These are phyloP conservation scores for Scophthalmus maximus DNA, from an alignment of 2,113 vertebrate genomes.

Conservation along the genomic window DNA sequence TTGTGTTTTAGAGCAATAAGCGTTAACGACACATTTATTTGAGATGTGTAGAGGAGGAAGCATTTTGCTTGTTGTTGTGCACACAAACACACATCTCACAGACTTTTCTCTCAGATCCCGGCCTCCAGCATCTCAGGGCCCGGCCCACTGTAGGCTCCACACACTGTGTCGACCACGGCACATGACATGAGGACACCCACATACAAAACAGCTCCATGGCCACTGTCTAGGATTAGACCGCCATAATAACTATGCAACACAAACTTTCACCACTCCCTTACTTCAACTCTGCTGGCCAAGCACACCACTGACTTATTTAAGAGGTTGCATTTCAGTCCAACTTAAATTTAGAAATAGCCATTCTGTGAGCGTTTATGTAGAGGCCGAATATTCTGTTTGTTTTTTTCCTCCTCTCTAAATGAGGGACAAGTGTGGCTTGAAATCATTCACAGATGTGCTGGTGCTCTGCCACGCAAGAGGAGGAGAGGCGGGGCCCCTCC, in stretches of 20 bases:
- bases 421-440: constrained; percentile 62
- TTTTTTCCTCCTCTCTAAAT: constrained; percentile 31
- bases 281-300: constrained; percentile 33
- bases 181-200: constrained; percentile 48
- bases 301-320: constrained; percentile 55
- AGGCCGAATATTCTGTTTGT: constrained; percentile 49
- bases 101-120: constrained; percentile 2
- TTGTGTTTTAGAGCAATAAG: constrained; percentile 22
- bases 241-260: constrained; percentile 68
- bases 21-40: background rate
- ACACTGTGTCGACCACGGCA: constrained; percentile 31
- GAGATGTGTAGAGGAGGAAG: background rate
- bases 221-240: constrained; percentile 63
- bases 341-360: constrained; percentile 62
- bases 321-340: constrained; percentile 52
- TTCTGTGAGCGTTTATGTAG: constrained; percentile 36
- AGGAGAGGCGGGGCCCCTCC: constrained; percentile 56
- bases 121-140: constrained; percentile 23
- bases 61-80: constrained; percentile 19
- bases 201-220: constrained; percentile 48
- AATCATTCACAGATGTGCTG: constrained; percentile 78
- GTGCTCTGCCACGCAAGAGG: constrained; percentile 59
- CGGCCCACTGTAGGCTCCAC: constrained; percentile 18
- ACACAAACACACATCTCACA: constrained; percentile 29
- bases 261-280: constrained; percentile 54